Conservation (phyloP, 2,113 vertebrate species). For the Haemorhous mexicanus region DNA sequence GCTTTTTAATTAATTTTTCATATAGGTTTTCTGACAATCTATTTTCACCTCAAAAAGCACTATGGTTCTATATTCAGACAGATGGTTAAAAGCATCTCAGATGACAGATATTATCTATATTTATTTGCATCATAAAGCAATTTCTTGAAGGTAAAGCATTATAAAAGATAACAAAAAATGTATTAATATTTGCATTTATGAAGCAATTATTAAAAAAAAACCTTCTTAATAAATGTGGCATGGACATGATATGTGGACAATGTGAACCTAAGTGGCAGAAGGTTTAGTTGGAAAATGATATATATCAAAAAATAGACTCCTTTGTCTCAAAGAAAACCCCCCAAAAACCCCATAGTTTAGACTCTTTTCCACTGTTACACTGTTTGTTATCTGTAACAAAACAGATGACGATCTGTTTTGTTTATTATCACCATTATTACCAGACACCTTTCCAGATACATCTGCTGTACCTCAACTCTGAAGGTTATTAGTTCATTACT, state of each 20-base stretch:
- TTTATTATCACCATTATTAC: slow-evolving; percentile 12
- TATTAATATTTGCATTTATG: neutral
- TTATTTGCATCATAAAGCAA: slow-evolving; percentile 4
- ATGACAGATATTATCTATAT: neutral
- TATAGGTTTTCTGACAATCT: neutral
- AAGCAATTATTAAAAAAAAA: neutral
- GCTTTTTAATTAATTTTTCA: neutral
- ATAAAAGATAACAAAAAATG: neutral
- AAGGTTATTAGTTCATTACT: slow-evolving; percentile 54
- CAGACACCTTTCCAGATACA: slow-evolving; percentile 52
- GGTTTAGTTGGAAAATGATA: neutral
- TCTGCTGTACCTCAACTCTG: slow-evolving; percentile 43
- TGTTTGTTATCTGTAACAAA: neutral
- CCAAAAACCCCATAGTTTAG: accelerated
- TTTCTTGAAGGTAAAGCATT: neutral
- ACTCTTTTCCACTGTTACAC: neutral
- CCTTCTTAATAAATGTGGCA: neutral
- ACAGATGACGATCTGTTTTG: slow-evolving; percentile 1
- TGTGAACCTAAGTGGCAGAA: neutral
- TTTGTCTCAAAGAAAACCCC: neutral
- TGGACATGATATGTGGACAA: neutral
- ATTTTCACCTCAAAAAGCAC: neutral
- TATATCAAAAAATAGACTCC: neutral
- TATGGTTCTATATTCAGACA: neutral
- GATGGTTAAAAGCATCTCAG: neutral